Evolutionary conservation across 2,797 vertebrate genomes (phyloP).

Genomic region (Telmatherina bonti): DNA sequence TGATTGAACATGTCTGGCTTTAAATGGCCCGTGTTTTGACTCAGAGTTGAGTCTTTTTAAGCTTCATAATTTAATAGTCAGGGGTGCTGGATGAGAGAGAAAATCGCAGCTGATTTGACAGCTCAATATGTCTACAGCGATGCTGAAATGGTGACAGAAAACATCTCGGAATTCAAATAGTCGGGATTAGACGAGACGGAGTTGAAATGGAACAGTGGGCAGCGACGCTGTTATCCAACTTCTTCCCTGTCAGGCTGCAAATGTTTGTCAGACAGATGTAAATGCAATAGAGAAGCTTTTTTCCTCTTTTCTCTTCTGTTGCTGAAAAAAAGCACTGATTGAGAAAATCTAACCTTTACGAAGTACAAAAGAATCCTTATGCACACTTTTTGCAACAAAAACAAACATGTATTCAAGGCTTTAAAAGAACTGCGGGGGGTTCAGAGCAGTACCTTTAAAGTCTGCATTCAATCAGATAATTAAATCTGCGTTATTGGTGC

Average conservation of each 20-base stretch:
- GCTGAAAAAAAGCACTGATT: constrained; percentile 9
- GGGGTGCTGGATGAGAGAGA: constrained; percentile 46
- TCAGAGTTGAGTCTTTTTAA: constrained; percentile 48
- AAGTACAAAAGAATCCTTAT: constrained; percentile 5
- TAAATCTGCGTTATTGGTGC: constrained; percentile 12
- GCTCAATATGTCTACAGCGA: constrained; percentile 54
- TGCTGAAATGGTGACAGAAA: constrained; percentile 43
- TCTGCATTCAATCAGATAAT: constrained; percentile 9
- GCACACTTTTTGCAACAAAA: constrained; percentile 9
- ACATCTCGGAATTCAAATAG: constrained; percentile 53
- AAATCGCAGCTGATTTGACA: constrained; percentile 62
- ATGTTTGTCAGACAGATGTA: constrained; percentile 53
- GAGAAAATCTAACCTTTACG: constrained; percentile 9
- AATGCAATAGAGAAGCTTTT: constrained; percentile 31
- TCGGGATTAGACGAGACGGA: constrained; percentile 53
- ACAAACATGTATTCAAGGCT: not conserved
- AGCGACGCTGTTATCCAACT: constrained; percentile 55
- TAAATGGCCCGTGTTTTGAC: constrained; percentile 27
- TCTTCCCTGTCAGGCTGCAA: constrained; percentile 45
- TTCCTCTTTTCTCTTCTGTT: not conserved
- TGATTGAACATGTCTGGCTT: constrained; percentile 31
- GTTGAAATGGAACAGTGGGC: constrained; percentile 59
- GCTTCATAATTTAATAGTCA: constrained; percentile 59
- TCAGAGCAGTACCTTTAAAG: constrained; percentile 14
- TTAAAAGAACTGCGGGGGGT: constrained; percentile 8